Evolutionary conservation across 2,113 vertebrate genomes (phyloP).

Genomic region (Ellobius talpinus): DNA sequence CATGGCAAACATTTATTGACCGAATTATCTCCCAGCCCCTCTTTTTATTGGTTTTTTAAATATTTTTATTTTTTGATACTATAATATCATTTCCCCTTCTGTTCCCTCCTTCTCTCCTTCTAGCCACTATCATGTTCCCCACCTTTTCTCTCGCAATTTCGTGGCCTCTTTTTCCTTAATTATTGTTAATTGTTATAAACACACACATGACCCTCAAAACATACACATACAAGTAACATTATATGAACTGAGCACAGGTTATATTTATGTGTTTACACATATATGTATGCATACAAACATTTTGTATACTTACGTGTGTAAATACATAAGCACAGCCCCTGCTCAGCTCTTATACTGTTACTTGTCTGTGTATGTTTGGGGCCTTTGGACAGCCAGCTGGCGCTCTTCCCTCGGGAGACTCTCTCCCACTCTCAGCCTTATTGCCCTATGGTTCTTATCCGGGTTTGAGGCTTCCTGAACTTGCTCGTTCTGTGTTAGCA

Average conservation of each 20-base stretch:
- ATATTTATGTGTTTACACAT: background rate
- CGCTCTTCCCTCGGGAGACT: background rate
- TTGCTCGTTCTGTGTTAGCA: background rate
- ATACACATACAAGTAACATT: too few relatives aligned
- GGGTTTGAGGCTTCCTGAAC: background rate
- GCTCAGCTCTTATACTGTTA: background rate
- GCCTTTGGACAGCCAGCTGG: background rate
- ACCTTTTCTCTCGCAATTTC: background rate
- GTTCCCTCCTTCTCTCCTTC: background rate
- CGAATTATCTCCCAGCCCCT: background rate
- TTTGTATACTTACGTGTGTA: background rate
- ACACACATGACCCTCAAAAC: too few relatives aligned
- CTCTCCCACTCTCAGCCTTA: background rate
- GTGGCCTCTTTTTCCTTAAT: background rate
- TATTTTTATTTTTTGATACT: background rate
- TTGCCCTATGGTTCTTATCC: background rate
- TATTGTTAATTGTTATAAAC: background rate
- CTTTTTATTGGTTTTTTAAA: background rate
- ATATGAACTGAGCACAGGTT: too few relatives aligned
- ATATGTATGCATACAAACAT: background rate
- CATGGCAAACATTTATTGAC: background rate
- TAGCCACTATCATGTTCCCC: background rate
- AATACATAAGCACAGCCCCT: background rate
- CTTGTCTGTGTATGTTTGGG: background rate
- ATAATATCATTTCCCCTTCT: background rate